These are phyloP conservation scores for Sinocyclocheilus rhinocerous DNA, from an alignment of 2,113 vertebrate genomes.

Conservation along the genomic window DNA sequence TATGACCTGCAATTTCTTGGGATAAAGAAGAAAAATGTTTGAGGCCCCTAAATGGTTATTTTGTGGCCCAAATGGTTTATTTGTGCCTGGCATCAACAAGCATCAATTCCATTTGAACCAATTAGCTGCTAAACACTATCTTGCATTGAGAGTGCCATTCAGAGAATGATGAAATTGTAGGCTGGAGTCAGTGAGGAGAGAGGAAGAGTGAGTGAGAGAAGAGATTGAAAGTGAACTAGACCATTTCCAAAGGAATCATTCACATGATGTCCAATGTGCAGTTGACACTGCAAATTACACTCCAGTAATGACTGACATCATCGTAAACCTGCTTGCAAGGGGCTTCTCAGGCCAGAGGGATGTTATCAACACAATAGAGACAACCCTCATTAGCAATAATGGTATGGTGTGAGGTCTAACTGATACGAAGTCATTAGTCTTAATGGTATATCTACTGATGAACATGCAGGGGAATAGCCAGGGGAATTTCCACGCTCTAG, in stretches of 20 bases:
- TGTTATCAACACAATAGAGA: slow-evolving; percentile 32
- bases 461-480: background rate
- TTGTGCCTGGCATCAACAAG: background rate
- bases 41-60: background rate
- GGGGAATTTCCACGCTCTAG: background rate
- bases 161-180: slow-evolving; percentile 29
- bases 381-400: slow-evolving; percentile 22
- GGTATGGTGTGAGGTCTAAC: background rate
- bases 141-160: slow-evolving; percentile 15
- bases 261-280: background rate
- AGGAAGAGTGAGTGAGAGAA: background rate
- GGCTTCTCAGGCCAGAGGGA: background rate
- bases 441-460: slow-evolving; percentile 25
- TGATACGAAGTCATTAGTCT: slow-evolving; percentile 11
- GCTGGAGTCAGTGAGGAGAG: background rate
- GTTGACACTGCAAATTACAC: background rate
- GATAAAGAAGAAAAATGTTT: background rate
- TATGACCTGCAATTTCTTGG: background rate
- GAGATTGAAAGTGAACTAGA: background rate
- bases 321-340: background rate
- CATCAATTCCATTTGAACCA: slow-evolving; percentile 29
- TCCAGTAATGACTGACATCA: slow-evolving; percentile 23
- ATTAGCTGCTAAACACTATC: slow-evolving; percentile 28
- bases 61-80: slow-evolving; percentile 15
- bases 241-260: background rate